Conservation (phyloP, 2,888 invertebrate species). For the Steromphala cineraria region DNA sequence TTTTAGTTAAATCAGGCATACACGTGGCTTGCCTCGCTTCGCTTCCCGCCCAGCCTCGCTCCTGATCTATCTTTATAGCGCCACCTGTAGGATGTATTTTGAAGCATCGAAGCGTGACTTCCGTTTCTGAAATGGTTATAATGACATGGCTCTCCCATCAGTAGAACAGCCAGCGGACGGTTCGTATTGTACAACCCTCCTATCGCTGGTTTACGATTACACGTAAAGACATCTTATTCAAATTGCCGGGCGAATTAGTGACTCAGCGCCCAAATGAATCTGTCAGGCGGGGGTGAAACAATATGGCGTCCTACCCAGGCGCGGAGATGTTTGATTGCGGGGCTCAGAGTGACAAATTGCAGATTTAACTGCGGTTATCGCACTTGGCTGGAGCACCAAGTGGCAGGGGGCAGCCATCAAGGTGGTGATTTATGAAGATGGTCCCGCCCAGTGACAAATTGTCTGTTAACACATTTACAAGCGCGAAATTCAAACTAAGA, state of each 20-base stretch:
- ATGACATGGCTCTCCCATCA: not conserved
- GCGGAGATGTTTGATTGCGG: not conserved
- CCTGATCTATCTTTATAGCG: not conserved
- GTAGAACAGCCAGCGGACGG: not conserved
- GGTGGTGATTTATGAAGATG: too few species aligned
- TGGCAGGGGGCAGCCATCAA: not conserved
- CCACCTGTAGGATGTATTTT: conserved; percentile 23
- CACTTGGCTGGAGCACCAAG: not conserved
- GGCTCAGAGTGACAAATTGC: not conserved
- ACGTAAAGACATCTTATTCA: not conserved
- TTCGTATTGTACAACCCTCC: not conserved
- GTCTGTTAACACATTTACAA: too few species aligned
- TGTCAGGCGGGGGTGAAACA: not conserved
- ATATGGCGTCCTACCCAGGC: not conserved
- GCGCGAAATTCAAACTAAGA: too few species aligned
- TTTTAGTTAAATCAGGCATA: conserved; percentile 24
- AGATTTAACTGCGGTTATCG: conserved; percentile 3
- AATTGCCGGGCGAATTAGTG: not conserved
- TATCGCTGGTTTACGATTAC: not conserved
- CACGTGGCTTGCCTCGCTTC: conserved; percentile 23
- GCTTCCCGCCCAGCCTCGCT: not conserved
- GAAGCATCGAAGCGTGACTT: not conserved
- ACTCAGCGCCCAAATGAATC: not conserved
- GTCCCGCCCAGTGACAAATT: too few species aligned
- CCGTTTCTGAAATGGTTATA: conserved; percentile 20